phyloP scores from a whole-genome alignment of 2,888 invertebrate species.

The Pristionchus exspectatus region DNA sequence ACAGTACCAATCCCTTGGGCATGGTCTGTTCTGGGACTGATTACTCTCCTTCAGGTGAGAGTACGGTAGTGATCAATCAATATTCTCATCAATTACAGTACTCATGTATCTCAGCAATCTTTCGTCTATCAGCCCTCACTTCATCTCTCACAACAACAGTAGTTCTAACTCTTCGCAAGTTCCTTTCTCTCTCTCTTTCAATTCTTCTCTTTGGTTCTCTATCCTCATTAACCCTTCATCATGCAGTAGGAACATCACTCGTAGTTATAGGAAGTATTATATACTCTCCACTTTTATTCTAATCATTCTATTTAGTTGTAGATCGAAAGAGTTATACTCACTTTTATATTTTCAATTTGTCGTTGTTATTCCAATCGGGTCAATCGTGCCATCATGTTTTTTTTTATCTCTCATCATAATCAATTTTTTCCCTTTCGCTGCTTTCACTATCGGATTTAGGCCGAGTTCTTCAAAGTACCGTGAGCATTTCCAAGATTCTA shows the following conservation, averaged over 20 bases:
- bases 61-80: background rate
- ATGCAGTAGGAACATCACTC: conserved; percentile 92
- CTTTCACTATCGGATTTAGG: background rate
- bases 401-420: background rate
- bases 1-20: conserved; percentile 36
- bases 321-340: background rate
- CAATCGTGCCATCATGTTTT: conserved; percentile 2
- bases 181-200: conserved; percentile 92
- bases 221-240: conserved; percentile 87
- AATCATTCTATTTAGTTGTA: background rate
- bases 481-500: background rate
- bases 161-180: conserved; percentile 95
- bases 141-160: conserved; percentile 94
- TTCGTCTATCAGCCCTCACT: conserved; percentile 90
- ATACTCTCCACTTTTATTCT: conserved; percentile 6
- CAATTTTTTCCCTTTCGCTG: background rate
- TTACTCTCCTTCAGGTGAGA: conserved; percentile 46
- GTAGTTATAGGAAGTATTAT: conserved; percentile 94
- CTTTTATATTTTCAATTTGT: background rate
- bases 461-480: background rate
- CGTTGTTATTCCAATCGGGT: background rate
- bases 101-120: conserved; percentile 88
- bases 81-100: conserved; percentile 62
- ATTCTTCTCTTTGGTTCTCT: conserved; percentile 94
- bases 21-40: conserved; percentile 29